Conservation (phyloP, 2,888 invertebrate genomes). For the Drosophila engyochracea region DNA sequence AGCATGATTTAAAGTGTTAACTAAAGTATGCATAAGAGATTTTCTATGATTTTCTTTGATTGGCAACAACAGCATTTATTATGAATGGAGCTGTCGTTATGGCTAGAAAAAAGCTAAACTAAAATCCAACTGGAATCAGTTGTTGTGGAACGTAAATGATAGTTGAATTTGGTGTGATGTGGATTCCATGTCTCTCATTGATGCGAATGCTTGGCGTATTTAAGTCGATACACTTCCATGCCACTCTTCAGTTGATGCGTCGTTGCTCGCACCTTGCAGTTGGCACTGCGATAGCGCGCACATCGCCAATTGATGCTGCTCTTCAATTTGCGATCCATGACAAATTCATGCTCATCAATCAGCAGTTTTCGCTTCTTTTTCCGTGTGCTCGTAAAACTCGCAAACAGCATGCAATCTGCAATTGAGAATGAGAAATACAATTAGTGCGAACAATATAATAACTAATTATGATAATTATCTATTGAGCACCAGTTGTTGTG, state of each 20-base stretch:
- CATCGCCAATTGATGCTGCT: constrained; percentile 84
- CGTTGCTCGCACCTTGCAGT: constrained; percentile 84
- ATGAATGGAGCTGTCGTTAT: not conserved
- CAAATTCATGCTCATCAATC: constrained; percentile 81
- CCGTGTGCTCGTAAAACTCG: constrained; percentile 81
- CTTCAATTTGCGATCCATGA: constrained; percentile 84
- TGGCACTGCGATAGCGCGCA: constrained; percentile 81
- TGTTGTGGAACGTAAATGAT: not conserved
- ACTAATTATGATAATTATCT: not conserved
- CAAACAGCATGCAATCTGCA: constrained; percentile 48
- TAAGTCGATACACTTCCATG: constrained; percentile 79
- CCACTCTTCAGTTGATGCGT: constrained; percentile 77
- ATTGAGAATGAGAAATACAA: constrained; percentile 4
- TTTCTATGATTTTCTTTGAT: not conserved
- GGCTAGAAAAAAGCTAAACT: constrained; percentile 3
- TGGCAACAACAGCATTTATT: constrained; percentile 32
- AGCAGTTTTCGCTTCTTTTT: constrained; percentile 83
- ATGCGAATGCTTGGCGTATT: constrained; percentile 79
- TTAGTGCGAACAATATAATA: constrained; percentile 26
- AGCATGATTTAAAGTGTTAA: not conserved
- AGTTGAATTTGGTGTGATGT: not conserved
- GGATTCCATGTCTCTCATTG: constrained; percentile 13
- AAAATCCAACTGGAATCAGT: not conserved
- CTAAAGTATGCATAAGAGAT: constrained; percentile 13
- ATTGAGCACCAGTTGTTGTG: not conserved